phyloP scores from a whole-genome alignment of 1,140 invertebrate genomes.

The Saccostrea cuccullata region DNA sequence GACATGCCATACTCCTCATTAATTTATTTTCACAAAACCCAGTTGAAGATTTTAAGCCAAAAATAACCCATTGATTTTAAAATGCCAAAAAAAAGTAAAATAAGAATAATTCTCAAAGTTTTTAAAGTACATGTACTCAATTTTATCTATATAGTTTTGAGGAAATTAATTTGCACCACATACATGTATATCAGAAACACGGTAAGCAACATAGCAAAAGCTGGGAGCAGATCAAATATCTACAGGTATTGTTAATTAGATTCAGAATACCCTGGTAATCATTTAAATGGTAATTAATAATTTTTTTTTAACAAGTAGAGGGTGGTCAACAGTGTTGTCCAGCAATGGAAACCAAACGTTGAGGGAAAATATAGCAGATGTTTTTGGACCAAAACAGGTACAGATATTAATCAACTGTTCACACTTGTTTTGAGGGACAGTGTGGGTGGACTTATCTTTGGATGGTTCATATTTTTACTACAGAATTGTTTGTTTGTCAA shows the following conservation, averaged over 20 bases:
- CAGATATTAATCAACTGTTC: background rate
- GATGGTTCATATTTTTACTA: too few relatives aligned
- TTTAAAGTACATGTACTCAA: background rate
- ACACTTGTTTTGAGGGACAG: background rate
- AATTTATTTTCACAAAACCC: too few relatives aligned
- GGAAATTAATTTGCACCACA: too few relatives aligned
- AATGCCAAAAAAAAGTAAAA: background rate
- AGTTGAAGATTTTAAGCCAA: too few relatives aligned
- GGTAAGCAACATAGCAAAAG: too few relatives aligned
- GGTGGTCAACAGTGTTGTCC: conserved; percentile 84
- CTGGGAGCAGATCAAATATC: too few relatives aligned
- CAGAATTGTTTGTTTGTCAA: too few relatives aligned
- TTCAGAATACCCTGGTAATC: too few relatives aligned
- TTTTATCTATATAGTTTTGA: background rate
- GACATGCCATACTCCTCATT: too few relatives aligned
- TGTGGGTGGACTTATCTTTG: background rate
- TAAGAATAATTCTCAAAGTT: background rate
- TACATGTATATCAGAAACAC: too few relatives aligned
- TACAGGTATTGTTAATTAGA: too few relatives aligned
- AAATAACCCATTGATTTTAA: background rate
- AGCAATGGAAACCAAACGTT: conserved; percentile 86
- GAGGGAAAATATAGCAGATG: conserved; percentile 89
- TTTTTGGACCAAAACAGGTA: conserved; percentile 94
- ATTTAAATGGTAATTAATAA: too few relatives aligned
- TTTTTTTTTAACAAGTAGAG: conserved; percentile 58